Conservation (phyloP, 2,888 invertebrate genomes). For the Therioaphis trifolii region DNA sequence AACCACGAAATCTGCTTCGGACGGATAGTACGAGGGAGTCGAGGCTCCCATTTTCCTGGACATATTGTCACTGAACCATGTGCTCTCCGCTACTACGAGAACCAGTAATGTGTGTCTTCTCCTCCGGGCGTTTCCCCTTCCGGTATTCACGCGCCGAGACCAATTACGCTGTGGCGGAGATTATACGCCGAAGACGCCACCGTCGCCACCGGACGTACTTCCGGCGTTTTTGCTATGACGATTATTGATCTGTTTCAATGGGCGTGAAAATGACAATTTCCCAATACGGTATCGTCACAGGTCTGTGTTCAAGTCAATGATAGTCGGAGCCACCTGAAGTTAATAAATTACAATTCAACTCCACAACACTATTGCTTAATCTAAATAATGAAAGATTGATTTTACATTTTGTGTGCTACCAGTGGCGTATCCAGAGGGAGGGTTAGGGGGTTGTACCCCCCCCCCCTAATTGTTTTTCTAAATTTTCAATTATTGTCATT, state of each 20-base stretch:
- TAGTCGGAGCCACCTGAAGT: not conserved
- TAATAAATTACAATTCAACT: too few species aligned
- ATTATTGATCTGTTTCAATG: constrained; percentile 16
- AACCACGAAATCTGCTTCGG: constrained; percentile 66
- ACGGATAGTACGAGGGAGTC: constrained; percentile 57
- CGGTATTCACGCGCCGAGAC: not conserved
- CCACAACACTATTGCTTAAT: not conserved
- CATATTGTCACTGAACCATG: constrained; percentile 53
- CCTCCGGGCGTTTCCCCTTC: constrained; percentile 26
- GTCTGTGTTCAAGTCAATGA: not conserved
- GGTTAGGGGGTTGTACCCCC: too few species aligned
- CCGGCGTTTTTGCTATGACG: constrained; percentile 21
- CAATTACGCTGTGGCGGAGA: not conserved
- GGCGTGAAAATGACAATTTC: constrained; percentile 41
- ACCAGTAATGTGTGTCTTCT: not conserved
- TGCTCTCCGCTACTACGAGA: constrained; percentile 8
- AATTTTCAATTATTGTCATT: too few species aligned
- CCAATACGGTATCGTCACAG: not conserved
- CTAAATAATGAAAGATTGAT: not conserved
- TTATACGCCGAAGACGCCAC: not conserved
- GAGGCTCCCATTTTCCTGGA: constrained; percentile 56
- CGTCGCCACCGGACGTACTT: constrained; percentile 21
- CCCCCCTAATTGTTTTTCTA: too few species aligned
- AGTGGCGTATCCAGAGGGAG: too few species aligned
- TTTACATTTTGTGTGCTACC: too few species aligned